Evolutionary conservation across 2,888 invertebrate species (phyloP).

Genomic region (Phytoseiulus persimilis): DNA sequence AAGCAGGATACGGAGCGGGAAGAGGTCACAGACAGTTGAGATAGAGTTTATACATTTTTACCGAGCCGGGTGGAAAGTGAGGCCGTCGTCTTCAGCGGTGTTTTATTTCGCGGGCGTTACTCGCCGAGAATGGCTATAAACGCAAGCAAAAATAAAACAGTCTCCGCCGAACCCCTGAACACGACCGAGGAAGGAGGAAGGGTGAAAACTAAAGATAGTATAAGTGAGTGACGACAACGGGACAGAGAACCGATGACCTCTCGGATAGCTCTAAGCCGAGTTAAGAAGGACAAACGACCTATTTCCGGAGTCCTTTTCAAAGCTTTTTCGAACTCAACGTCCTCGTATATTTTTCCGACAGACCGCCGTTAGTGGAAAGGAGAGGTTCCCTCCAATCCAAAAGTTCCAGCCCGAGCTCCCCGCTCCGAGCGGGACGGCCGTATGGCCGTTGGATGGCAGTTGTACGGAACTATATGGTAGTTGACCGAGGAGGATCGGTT

Average conservation of each 20-base stretch:
- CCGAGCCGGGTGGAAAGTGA: background rate
- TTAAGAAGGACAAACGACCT: background rate
- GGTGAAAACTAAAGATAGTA: background rate
- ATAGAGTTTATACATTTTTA: background rate
- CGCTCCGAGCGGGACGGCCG: background rate
- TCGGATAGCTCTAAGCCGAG: background rate
- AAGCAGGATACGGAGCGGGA: background rate
- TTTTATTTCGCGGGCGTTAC: background rate
- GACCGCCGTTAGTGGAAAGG: background rate
- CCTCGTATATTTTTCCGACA: background rate
- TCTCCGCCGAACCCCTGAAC: background rate
- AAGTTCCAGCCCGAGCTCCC: background rate
- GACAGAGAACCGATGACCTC: background rate
- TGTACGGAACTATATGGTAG: no score
- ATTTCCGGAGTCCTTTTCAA: background rate
- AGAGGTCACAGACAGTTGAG: background rate
- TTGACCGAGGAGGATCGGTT: background rate
- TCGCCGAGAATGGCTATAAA: background rate
- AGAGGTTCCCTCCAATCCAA: background rate
- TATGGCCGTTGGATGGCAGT: background rate
- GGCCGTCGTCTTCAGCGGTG: background rate
- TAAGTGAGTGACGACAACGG: background rate
- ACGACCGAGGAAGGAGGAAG: background rate
- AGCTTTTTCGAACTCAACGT: background rate
- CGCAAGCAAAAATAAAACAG: background rate